These are phyloP conservation scores for Noctua janthina DNA, from an alignment of 2,888 invertebrate species.

Conservation along the genomic window DNA sequence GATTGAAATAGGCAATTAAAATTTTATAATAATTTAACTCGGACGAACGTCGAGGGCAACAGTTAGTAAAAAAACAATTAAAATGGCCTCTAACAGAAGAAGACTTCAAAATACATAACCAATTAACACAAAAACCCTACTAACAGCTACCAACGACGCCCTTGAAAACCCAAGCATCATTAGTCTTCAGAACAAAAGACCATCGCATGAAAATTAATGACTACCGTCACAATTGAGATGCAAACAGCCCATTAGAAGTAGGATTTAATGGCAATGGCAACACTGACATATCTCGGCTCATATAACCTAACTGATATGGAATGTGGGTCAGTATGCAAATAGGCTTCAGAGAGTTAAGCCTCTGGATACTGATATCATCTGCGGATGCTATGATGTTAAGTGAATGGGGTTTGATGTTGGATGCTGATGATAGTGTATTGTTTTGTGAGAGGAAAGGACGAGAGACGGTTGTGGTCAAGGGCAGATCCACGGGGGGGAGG, in stretches of 20 bases:
- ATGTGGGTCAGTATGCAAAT: conserved; percentile 62
- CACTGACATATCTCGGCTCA: conserved; percentile 29
- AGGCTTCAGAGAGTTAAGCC: conserved; percentile 13
- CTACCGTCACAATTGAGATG: conserved; percentile 37
- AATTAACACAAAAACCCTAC: background rate
- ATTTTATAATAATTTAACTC: background rate
- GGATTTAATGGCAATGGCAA: conserved; percentile 23
- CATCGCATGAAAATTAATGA: conserved; percentile 45
- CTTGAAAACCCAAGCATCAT: conserved; percentile 35
- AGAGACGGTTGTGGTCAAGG: too few relatives aligned
- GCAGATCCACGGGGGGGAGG: too few relatives aligned
- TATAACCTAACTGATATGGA: conserved; percentile 50
- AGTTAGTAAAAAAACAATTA: background rate
- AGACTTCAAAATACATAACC: background rate
- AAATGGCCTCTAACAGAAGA: background rate
- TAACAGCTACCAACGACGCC: background rate
- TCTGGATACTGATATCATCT: conserved; percentile 35
- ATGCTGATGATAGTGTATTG: background rate
- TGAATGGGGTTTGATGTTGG: background rate
- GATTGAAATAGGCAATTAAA: background rate
- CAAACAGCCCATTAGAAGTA: conserved; percentile 40
- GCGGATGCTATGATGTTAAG: conserved; percentile 2
- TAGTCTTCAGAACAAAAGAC: conserved; percentile 38
- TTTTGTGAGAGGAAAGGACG: background rate
- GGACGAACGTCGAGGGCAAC: background rate